Evolutionary conservation across 2,797 vertebrate genomes (phyloP), one percentile per base, ranked within the genome.

Genomic region (Knipowitschia caucasica): DNA sequence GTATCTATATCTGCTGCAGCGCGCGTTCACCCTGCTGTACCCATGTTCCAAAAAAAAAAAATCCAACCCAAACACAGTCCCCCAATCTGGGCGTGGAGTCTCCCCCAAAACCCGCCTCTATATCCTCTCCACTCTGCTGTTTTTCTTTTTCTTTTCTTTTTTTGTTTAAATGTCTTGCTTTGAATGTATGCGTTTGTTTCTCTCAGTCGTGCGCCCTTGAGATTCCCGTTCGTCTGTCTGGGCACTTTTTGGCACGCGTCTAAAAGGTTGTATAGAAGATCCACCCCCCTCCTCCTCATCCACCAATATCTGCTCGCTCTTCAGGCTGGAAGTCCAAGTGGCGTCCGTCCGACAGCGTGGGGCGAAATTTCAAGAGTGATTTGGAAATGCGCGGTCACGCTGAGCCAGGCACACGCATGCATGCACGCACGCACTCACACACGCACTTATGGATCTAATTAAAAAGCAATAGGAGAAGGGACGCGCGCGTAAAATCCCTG

Each of bases 271-370:
- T n/a, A n/a, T n/a, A n/a, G n/a, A n/a, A n/a, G n/a, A n/a, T n/a
- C n/a, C n/a, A n/a, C n/a, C n/a, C n/a, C n/a, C n/a, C n/a, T n/a
- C n/a, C n/a, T n/a, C n/a, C n/a, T n/a, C n/a, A n/a, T n/a, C n/a
- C n/a, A n/a, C n/a, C n/a, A n/a, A n/a, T n/a, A n/a, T n/a, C n/a
- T n/a, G n/a, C 64, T 36, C 14, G 2, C 51, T 21, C 18, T 11
- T n/a, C n/a, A n/a, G n/a, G n/a, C n/a, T n/a, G n/a, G n/a, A n/a
- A n/a, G n/a, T n/a, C n/a, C n/a, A n/a, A 42, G 29, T 50, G 44
- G 78, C 77, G 64, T 81, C 86, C 77, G 82, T 85, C 82, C 86
- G 84, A 86, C 83, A 81, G n/a, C n/a, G n/a, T n/a, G n/a, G n/a
- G n/a, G n/a, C n/a, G n/a, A n/a, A n/a, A 73, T 80, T 77, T 84